These are phyloP conservation scores for Zaprionus gabonicus DNA, from an alignment of 1,140 invertebrate species.

Conservation along the genomic window DNA sequence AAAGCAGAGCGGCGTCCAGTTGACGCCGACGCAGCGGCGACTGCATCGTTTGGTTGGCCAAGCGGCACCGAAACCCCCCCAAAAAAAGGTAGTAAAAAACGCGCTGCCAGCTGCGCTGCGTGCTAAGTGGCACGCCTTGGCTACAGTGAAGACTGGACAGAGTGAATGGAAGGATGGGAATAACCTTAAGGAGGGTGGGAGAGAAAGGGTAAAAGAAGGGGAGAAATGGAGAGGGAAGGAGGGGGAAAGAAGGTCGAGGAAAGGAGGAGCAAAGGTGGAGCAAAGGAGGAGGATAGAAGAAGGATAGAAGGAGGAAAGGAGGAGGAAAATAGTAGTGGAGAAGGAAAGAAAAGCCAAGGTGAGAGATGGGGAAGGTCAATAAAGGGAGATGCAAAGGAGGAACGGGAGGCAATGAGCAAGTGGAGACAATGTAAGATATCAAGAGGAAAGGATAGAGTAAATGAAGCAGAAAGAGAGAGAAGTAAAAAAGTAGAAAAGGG, in stretches of 20 bases:
- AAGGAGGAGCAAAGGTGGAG: neutral
- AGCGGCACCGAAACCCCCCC: constrained; percentile 61
- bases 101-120: constrained; percentile 27
- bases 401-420: neutral
- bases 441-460: too few species aligned
- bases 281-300: too few species aligned
- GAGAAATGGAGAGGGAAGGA: neutral
- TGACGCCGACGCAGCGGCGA: constrained; percentile 11
- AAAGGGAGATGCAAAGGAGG: neutral
- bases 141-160: constrained; percentile 8
- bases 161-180: too few species aligned
- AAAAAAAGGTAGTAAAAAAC: constrained; percentile 13
- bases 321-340: neutral
- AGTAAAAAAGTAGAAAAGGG: too few species aligned
- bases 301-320: neutral
- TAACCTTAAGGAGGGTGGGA: neutral
- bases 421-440: neutral
- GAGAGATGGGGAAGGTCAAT: neutral
- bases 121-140: constrained; percentile 42
- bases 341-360: rapidly evolving
- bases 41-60: constrained; percentile 50
- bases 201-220: neutral
- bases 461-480: too few species aligned
- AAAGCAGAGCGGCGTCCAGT: constrained; percentile 23
- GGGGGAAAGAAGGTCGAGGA: neutral